Base-by-base conservation (phyloP, 2,888 invertebrate genomes). In the Nephrotoma appendiculata region DNA sequence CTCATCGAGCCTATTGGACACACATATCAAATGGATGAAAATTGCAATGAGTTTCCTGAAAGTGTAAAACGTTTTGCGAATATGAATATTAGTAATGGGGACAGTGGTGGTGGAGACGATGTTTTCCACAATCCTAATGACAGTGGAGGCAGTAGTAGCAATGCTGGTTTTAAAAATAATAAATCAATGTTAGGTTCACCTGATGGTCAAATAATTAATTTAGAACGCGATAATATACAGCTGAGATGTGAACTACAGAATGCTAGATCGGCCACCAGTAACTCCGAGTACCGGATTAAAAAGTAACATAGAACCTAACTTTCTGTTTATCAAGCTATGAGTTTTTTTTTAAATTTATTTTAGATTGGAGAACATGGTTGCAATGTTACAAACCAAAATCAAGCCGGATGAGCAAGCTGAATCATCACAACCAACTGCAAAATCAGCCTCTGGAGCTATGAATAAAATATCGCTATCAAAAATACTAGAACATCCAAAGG, bases 211-310 rank as follows among this genome's bases (percentile, higher is more conserved):
- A 87, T 88, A 12, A 83, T 88, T 83, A 88, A 89, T 88, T 87
- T 88, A 86, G 88, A 88, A 86, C 88, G 89, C 85, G 89, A 89
- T 19, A 89, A 90, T 52, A 88, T 91, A 7, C 90, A 90, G 86
- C 88, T 92, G 12, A 89, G 90, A 86, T 89, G 90, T 87, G 91
- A 92, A 88, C 89, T 91, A 7, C 90, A 90, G 85, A 91, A 91
- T 88, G 91, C 91, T 86, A 89, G 90, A 87, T 90, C 90, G 87
- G 90, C 90, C 88, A 91, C 90, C 88, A 91, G 91, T 89, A 90
- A 91, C 88, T 91, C 91, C 86, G 91, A 91, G 89, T 90, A 90
- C 89, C 91, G 91, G 89, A 91, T 91, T 89, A 91, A 91, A 89
- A 91, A 91, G 92, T 92, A 87, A 86, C 11, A 43, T 42, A 19